Evolutionary conservation across 2,888 invertebrate species (phyloP), one percentile per base, ranked within the genome.

Genomic region (Villa cingulata): DNA sequence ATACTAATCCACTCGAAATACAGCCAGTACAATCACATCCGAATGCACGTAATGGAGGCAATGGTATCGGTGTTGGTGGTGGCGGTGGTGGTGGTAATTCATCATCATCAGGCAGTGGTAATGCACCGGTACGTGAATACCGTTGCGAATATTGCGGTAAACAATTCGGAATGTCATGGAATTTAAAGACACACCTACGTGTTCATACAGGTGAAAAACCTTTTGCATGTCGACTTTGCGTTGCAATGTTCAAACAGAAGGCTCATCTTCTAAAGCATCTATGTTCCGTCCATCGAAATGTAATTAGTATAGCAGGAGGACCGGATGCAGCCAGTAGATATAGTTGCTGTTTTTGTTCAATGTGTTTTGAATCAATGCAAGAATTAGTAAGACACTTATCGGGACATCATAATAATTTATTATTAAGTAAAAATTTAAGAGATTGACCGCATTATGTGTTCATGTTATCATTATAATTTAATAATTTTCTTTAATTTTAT

Each of bases 111-210:
- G 58, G 56, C 44, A 62, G 58, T 43, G 58, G 63, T 53, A 58
- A 58, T 63, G 74, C 72, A 53, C 82, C 84, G 43, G 84, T 86
- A 40, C 76, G 88, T 48, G 88, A 88, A 65, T 89, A 89, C 65
- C 81, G 87, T 50, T 89, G 88, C 64, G 86, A 85, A 63, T 88
- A 88, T 66, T 88, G 88, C 66, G 87, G 87, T 48, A 89, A 89
- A 70, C 88, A 88, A 68, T 89, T 89, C 60, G 88, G 88, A 51
- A 88, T 88, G 88, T 87, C 87, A 50, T 89, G 88, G 88, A 89
- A 89, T 73, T 74, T 89, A 61, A 89, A 89, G 68, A 89, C 88
- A 52, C 88, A 88, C 70, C 73, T 88, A 48, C 76, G 88, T 62
- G 88, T 89, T 19, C 88, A 88, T 62, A 89, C 88, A 0, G 88